Conservation (phyloP, 2,888 invertebrate genomes). For the Hipparchia sbordonii region DNA sequence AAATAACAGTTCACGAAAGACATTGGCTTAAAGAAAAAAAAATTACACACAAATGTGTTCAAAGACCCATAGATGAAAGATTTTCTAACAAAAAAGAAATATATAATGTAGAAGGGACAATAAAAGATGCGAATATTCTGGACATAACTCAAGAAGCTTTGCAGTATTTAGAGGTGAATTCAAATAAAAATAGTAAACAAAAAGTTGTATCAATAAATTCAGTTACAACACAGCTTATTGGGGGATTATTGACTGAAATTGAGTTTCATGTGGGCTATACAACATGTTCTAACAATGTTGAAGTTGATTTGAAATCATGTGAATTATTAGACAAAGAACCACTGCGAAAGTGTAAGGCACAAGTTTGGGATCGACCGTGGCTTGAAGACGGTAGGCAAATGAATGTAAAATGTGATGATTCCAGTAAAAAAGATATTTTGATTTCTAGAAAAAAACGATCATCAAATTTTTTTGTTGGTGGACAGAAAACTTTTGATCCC, state of each 20-base stretch:
- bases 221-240: constrained; percentile 76
- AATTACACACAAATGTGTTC: constrained; percentile 58
- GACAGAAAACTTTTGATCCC: constrained; percentile 36
- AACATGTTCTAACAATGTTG: constrained; percentile 69
- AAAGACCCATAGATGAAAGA: constrained; percentile 53
- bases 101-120: constrained; percentile 40
- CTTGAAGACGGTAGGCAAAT: constrained; percentile 70
- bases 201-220: constrained; percentile 67
- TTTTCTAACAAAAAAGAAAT: constrained; percentile 47
- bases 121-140: constrained; percentile 52
- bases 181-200: constrained; percentile 59
- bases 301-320: constrained; percentile 51
- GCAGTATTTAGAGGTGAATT: constrained; percentile 63
- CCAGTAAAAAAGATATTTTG: constrained; percentile 25
- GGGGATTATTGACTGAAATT: constrained; percentile 82
- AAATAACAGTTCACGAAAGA: constrained; percentile 58
- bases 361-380: constrained; percentile 84
- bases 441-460: constrained; percentile 44
- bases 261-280: constrained; percentile 83
- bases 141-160: constrained; percentile 66
- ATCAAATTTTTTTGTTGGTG: constrained; percentile 37
- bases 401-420: constrained; percentile 58
- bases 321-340: constrained; percentile 55
- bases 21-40: constrained; percentile 56
- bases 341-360: constrained; percentile 56